Evolutionary conservation across 2,888 invertebrate species (phyloP).

Genomic region (Hydraecia micacea): DNA sequence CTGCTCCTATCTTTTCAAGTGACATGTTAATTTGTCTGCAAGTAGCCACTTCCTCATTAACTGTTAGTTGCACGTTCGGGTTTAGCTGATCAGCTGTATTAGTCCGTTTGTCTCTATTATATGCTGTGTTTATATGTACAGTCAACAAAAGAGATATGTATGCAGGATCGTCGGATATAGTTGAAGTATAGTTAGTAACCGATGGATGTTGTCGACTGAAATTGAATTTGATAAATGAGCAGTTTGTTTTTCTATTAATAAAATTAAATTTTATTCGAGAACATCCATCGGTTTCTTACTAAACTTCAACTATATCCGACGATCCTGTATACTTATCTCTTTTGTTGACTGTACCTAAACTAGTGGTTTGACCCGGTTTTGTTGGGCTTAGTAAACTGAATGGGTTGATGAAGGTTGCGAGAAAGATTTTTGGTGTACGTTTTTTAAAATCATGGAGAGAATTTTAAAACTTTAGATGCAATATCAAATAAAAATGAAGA

Average conservation of each 20-base stretch:
- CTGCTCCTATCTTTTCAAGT: conserved; percentile 85
- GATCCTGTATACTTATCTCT: too few species aligned
- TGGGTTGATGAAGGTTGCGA: neutral
- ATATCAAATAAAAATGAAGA: neutral
- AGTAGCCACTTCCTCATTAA: conserved; percentile 90
- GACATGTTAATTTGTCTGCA: conserved; percentile 87
- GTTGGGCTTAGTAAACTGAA: conserved; percentile 3
- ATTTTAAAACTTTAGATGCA: neutral
- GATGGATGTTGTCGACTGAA: too few species aligned
- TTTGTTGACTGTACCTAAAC: too few species aligned
- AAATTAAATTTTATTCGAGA: too few species aligned
- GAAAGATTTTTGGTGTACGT: neutral
- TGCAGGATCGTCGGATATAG: too few species aligned
- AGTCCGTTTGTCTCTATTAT: conserved; percentile 80
- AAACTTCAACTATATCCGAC: too few species aligned
- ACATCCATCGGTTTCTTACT: too few species aligned
- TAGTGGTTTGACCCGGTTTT: conserved; percentile 59
- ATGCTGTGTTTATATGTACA: conserved; percentile 71
- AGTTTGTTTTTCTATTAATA: too few species aligned
- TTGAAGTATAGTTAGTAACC: too few species aligned
- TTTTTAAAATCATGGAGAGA: neutral
- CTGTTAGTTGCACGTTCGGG: conserved; percentile 84
- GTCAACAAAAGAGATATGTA: too few species aligned
- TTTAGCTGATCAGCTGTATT: conserved; percentile 83
- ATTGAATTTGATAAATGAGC: too few species aligned